Evolutionary conservation across 2,797 vertebrate species (phyloP), one percentile per base, ranked within the genome.

Genomic region (Danionella dracula): DNA sequence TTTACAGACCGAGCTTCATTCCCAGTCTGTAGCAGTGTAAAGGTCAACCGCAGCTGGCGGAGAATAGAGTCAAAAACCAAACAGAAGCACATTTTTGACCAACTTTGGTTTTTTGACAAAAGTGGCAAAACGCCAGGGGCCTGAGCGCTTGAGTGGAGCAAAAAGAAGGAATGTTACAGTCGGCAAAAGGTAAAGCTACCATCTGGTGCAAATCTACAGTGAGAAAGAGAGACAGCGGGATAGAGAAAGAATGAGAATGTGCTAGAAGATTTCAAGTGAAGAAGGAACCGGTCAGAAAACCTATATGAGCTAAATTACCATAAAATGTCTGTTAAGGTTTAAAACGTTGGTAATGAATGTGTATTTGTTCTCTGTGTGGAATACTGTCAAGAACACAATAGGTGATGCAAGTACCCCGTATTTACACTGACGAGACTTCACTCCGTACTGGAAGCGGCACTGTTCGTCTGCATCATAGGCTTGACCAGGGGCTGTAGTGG

Each of bases 361-460:
- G n/a, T n/a, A n/a, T n/a, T n/a, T n/a, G n/a, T n/a, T n/a, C n/a
- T n/a, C n/a, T n/a, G n/a, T n/a, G n/a, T n/a, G n/a, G n/a, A n/a
- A n/a, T n/a, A 27, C 23, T 27, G 23, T 27, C 23, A 27, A 3
- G 3, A 6, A 27, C 6, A 3, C 3, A 6, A 27, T 27, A 6
- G 35, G 53, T 44, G 48, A 41, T 53, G 16, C 34, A 46, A 60
- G 91, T 92, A 99, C 96, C 90, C 95, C 94, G 76, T 98, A 99
- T 97, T 99, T 98, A 92, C 96, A 99, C 85, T 98, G 96, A 80
- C 95, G 94, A 68, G 96, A 99, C 88, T 97, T 94, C 85, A 98
- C 87, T 76, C 96, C 96, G 46, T 98, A 96, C 85, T 99, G 96
- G 88, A 98, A 97, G 37, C 95, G 94, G 77, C 96, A 99, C 74